These are phyloP conservation scores for Macaca nemestrina DNA, from an alignment of 2,113 vertebrate species.

Conservation along the genomic window DNA sequence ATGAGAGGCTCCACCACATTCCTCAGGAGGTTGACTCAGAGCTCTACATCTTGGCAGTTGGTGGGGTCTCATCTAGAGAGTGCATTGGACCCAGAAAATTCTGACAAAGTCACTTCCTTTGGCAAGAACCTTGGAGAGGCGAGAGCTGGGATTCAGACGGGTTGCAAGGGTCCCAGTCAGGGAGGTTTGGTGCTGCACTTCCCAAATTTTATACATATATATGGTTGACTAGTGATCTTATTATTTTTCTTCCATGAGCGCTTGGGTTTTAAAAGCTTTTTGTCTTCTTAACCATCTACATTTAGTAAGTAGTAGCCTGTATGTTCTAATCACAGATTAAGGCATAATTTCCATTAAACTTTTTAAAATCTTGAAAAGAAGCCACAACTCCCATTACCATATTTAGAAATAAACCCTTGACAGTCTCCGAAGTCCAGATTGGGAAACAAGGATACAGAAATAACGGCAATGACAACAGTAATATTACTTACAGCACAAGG, in stretches of 20 bases:
- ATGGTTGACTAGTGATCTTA: neutral
- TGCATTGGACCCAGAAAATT: neutral
- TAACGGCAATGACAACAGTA: neutral
- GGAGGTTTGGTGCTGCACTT: neutral
- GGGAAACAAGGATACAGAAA: neutral
- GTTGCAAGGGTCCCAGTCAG: neutral
- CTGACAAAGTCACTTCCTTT: neutral
- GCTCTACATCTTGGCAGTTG: neutral
- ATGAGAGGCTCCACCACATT: accelerated
- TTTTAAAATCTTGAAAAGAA: neutral
- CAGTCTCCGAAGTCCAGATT: neutral
- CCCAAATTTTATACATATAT: neutral
- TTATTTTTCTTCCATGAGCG: neutral
- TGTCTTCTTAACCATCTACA: neutral
- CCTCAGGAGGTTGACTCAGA: neutral
- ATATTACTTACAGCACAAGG: neutral
- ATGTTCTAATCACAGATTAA: neutral
- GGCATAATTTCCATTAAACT: neutral
- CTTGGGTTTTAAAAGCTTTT: neutral
- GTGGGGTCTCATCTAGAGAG: neutral
- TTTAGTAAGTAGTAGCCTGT: neutral
- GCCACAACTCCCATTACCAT: neutral
- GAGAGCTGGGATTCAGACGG: neutral
- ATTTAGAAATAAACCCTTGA: neutral
- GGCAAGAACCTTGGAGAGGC: neutral